Evolutionary conservation across 2,888 invertebrate genomes (phyloP).

Genomic region (Hydraecia micacea): DNA sequence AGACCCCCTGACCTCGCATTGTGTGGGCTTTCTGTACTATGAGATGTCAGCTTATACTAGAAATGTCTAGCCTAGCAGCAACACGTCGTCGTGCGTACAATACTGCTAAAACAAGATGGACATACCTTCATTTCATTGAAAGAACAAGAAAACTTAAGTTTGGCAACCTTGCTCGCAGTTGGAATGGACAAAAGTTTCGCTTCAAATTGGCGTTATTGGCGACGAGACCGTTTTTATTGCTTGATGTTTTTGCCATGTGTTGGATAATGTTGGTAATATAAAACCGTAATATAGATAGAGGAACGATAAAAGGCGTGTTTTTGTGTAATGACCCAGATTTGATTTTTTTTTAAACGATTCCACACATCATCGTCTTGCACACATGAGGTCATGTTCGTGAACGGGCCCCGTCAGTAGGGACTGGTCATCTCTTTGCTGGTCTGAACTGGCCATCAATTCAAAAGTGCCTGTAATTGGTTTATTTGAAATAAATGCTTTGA

Average conservation of each 20-base stretch:
- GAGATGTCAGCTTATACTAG: background rate
- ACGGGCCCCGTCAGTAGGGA: too few relatives aligned
- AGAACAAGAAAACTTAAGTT: background rate
- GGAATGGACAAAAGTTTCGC: slow-evolving; percentile 4
- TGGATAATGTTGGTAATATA: background rate
- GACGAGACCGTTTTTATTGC: background rate
- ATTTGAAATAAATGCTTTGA: too few relatives aligned
- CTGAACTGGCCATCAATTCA: too few relatives aligned
- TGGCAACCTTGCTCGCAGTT: background rate
- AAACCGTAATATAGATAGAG: background rate
- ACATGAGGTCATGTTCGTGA: background rate
- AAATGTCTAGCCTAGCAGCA: background rate
- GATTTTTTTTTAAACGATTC: background rate
- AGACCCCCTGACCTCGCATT: background rate
- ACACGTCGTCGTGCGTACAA: background rate
- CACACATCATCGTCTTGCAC: background rate
- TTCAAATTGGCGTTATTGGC: slow-evolving; percentile 1
- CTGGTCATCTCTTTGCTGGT: too few relatives aligned
- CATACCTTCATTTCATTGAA: slow-evolving; percentile 10
- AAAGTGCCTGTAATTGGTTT: too few relatives aligned
- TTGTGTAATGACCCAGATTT: background rate
- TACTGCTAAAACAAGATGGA: slow-evolving; percentile 5
- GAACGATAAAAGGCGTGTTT: background rate
- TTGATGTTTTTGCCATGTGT: slow-evolving; percentile 12
- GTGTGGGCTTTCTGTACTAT: background rate